These are phyloP conservation scores for Chlorops oryzae DNA, from an alignment of 1,140 invertebrate genomes.

Conservation along the genomic window DNA sequence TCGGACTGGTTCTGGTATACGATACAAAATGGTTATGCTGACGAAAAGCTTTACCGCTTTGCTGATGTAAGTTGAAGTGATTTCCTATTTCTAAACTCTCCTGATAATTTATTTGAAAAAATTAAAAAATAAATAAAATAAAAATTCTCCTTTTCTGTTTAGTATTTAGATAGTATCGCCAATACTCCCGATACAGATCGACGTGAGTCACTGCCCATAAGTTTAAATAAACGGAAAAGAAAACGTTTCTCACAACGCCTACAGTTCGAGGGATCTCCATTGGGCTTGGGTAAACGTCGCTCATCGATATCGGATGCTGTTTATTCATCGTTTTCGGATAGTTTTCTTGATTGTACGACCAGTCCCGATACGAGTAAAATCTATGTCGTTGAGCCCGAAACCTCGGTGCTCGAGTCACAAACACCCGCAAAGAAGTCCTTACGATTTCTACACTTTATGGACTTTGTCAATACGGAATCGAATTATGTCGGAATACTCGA, in stretches of 20 bases:
- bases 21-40: constrained; percentile 90
- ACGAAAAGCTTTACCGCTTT: constrained; percentile 82
- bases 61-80: constrained; percentile 61
- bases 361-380: constrained; percentile 57
- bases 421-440: constrained; percentile 55
- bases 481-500: constrained; percentile 95
- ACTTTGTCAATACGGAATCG: constrained; percentile 90
- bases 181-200: constrained; percentile 50
- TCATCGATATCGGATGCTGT: constrained; percentile 78
- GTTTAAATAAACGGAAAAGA: constrained; percentile 58
- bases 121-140: background rate
- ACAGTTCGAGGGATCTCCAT: constrained; percentile 37
- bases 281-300: constrained; percentile 59
- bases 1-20: constrained; percentile 94
- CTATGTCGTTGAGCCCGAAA: constrained; percentile 50
- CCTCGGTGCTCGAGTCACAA: constrained; percentile 42
- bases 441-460: constrained; percentile 77
- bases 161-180: constrained; percentile 46
- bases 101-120: background rate
- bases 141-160: background rate
- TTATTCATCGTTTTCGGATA: constrained; percentile 74
- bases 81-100: background rate
- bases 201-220: constrained; percentile 53
- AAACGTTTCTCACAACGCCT: constrained; percentile 57
- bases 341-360: constrained; percentile 77